A percentile compares a stretch with the other conserved stretches of the same genome.
These are phyloP conservation scores for Synodontis membranacea DNA, from an alignment of 2,113 vertebrate genomes.

Conservation along the genomic window DNA sequence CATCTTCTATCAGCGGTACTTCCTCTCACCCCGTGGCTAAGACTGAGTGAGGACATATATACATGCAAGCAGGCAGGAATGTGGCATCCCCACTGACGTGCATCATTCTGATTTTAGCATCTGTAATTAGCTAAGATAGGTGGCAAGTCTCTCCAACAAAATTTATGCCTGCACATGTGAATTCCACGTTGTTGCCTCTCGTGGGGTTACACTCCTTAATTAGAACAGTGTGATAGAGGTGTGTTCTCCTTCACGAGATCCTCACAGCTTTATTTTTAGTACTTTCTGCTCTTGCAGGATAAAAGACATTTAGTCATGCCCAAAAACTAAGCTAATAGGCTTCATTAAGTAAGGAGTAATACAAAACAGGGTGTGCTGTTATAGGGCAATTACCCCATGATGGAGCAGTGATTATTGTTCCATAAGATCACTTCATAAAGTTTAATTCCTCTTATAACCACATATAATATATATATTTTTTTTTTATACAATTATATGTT, in stretches of 20 bases:
- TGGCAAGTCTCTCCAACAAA: constrained; percentile 30
- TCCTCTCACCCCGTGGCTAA: neutral
- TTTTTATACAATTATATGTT: neutral
- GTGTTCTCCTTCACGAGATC: constrained; percentile 45
- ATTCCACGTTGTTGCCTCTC: constrained; percentile 31
- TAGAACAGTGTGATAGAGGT: constrained; percentile 34
- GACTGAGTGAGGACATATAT: neutral
- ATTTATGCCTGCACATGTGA: constrained; percentile 37
- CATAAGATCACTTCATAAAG: neutral
- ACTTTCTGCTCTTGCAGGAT: neutral
- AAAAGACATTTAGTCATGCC: constrained; percentile 27
- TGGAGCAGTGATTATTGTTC: neutral
- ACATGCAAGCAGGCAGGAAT: neutral
- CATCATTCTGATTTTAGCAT: constrained; percentile 31
- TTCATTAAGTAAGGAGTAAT: neutral
- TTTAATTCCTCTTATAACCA: neutral
- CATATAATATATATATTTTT: too few relatives aligned
- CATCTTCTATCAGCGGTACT: constrained; percentile 4
- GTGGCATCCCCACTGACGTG: neutral
- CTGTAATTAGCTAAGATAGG: constrained; percentile 51
- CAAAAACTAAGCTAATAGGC: neutral
- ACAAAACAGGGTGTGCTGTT: neutral
- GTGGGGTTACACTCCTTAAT: constrained; percentile 42
- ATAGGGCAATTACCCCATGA: neutral
- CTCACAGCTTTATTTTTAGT: constrained; percentile 52